A percentile compares a stretch with the other conserved stretches of the same genome.
These are phyloP conservation scores for Catharus minimus DNA, from an alignment of 2,113 vertebrate genomes.

Conservation along the genomic window DNA sequence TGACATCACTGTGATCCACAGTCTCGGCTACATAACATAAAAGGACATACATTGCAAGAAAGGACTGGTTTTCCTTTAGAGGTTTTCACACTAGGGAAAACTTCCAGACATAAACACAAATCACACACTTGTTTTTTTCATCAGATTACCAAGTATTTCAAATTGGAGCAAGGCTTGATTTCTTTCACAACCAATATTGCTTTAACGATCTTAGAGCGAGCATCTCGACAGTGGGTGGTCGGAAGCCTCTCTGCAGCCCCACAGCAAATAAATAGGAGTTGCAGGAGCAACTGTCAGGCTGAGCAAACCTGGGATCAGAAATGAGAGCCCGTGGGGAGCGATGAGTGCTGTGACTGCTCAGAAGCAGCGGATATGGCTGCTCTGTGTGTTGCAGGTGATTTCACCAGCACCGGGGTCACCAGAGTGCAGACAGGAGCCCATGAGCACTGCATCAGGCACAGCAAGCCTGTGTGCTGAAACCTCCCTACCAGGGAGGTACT, in stretches of 20 bases:
- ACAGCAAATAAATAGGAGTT: neutral
- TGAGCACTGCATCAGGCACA: neutral
- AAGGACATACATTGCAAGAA: slow-evolving; percentile 48
- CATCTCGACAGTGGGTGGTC: neutral
- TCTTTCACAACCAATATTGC: neutral
- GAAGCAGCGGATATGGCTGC: neutral
- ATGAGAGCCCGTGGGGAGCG: accelerated
- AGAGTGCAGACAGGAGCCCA: accelerated
- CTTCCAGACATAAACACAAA: slow-evolving; percentile 59
- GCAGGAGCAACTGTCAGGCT: neutral
- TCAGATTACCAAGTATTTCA: neutral
- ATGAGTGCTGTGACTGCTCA: neutral
- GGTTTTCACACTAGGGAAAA: slow-evolving; percentile 20
- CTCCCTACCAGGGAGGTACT: neutral
- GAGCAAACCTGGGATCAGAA: neutral
- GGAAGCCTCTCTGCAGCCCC: neutral
- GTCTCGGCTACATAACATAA: slow-evolving; percentile 58
- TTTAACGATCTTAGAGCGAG: neutral
- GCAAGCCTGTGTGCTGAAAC: neutral
- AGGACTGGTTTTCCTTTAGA: slow-evolving; percentile 49
- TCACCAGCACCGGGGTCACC: accelerated
- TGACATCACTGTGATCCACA: slow-evolving; percentile 43
- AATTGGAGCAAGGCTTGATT: neutral
- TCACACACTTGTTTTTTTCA: neutral
- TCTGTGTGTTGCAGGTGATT: neutral